Percentiles rank a stretch among this genome's conserved stretches.
phyloP scores from a whole-genome alignment of 2,797 vertebrate genomes.

The Perodicticus potto region DNA sequence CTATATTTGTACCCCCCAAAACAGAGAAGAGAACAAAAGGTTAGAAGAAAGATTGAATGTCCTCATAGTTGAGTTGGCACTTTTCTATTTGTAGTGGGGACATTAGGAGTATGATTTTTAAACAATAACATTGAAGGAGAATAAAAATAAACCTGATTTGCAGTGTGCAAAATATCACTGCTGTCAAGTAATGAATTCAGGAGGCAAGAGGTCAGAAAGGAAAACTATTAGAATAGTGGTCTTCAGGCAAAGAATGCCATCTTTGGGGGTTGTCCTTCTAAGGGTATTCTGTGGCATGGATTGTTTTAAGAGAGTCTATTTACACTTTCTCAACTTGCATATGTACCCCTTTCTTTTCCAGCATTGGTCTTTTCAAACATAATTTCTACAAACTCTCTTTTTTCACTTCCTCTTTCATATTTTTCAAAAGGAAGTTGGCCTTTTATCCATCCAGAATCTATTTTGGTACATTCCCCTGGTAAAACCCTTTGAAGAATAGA shows the following conservation, averaged over 20 bases:
- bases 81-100: not conserved
- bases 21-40: no score
- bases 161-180: not conserved
- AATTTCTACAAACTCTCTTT: not conserved
- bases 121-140: not conserved
- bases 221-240: not conserved
- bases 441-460: not conserved
- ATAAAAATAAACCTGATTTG: not conserved
- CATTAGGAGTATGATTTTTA: not conserved
- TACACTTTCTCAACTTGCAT: not conserved
- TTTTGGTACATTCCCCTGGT: not conserved
- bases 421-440: not conserved
- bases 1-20: no score
- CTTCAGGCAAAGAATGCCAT: not conserved
- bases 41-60: not conserved
- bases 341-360: not conserved
- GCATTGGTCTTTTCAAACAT: not conserved
- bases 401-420: not conserved
- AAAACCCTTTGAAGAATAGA: not conserved
- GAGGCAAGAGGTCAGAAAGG: not conserved
- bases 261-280: rapidly evolving
- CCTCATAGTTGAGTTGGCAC: not conserved
- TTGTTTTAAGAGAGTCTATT: not conserved
- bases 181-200: not conserved
- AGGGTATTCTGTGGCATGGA: not conserved